Evolutionary conservation across 1,140 invertebrate genomes (phyloP).

Genomic region (Drosophila funebris): DNA sequence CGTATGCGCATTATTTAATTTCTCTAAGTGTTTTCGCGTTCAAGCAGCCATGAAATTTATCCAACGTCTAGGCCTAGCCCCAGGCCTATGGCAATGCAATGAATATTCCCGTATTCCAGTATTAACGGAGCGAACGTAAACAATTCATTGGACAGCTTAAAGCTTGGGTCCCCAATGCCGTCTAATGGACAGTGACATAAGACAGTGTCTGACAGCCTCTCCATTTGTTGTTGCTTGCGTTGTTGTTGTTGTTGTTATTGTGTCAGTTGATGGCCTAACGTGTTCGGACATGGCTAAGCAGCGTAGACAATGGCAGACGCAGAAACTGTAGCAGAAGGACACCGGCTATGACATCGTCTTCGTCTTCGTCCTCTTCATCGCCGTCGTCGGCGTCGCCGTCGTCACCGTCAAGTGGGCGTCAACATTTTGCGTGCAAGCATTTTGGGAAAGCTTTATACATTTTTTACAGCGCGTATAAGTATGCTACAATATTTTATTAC

Average conservation of each 20-base stretch:
- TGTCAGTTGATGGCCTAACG: slow-evolving; percentile 65
- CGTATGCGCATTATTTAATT: slow-evolving; percentile 79
- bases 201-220: slow-evolving; percentile 59
- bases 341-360: slow-evolving; percentile 5
- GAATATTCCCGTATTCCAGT: slow-evolving; percentile 35
- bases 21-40: slow-evolving; percentile 67
- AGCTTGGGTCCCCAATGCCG: slow-evolving; percentile 39
- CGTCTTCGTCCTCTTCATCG: not conserved
- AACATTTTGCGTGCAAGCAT: slow-evolving; percentile 30
- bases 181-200: slow-evolving; percentile 77
- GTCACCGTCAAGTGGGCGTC: slow-evolving; percentile 49
- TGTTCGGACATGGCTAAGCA: slow-evolving; percentile 72
- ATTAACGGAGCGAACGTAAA: slow-evolving; percentile 24
- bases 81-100: slow-evolving; percentile 25
- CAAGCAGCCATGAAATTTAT: slow-evolving; percentile 58
- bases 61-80: slow-evolving; percentile 11
- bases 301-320: slow-evolving; percentile 55
- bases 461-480: slow-evolving; percentile 50
- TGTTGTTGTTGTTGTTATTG: slow-evolving; percentile 23
- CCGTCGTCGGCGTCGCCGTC: not conserved
- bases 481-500: slow-evolving; percentile 43
- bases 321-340: slow-evolving; percentile 9
- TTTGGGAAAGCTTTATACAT: slow-evolving; percentile 53
- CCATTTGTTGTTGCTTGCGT: slow-evolving; percentile 27
- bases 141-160: slow-evolving; percentile 54